Base-by-base conservation (phyloP, 2,113 vertebrate species). In the Pelodiscus sinensis region DNA sequence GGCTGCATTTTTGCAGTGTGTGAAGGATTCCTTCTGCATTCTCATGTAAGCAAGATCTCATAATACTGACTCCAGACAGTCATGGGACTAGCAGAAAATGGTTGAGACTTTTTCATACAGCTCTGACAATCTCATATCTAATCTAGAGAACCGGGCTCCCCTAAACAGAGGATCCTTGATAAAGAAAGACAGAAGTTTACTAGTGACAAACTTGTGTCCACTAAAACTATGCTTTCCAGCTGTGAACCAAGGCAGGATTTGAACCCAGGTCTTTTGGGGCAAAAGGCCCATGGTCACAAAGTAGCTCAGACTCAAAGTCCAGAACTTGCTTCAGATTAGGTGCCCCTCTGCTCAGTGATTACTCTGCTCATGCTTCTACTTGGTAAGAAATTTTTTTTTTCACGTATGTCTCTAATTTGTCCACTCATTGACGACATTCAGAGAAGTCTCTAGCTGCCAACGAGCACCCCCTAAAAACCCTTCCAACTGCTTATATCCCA, bases 291-390 rank as follows among this genome's bases (percentile, higher is more conserved):
- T 81, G 35, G 3, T n/a, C 18, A 71, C 4, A 31, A 6, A 9
- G 24, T 9, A 35, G 19, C 3, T 27, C 79, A 60, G 12, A 50
- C 85, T 27, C 31, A 24, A 57, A 12, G 22, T 38, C 25, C 31
- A 29, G 57, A 0, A 2, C 27, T 83, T 31, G 51, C 29, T 0
- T 0, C 14, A 31, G 50, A 29, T 50, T 57, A 16, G 12, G 44
- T 84, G 3, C 0, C 0, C n/a, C 31, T 10, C 27, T 68, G 31
- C 35, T 15, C 16, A 8, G 31, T 4, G 31, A 68, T 21, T 50
- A 50, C 13, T 25, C 11, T 44, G 38, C 35, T 44, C 24, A 14
- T 22, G 44, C 73, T 50, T 44, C 73, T 24, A 12, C 22, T 13
- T 75, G 73, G 73, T 50, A 14, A 38, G 12, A 75, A 75, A 75